Conservation (phyloP, 2,888 invertebrate genomes). For the Caenorhabditis imperialis region DNA sequence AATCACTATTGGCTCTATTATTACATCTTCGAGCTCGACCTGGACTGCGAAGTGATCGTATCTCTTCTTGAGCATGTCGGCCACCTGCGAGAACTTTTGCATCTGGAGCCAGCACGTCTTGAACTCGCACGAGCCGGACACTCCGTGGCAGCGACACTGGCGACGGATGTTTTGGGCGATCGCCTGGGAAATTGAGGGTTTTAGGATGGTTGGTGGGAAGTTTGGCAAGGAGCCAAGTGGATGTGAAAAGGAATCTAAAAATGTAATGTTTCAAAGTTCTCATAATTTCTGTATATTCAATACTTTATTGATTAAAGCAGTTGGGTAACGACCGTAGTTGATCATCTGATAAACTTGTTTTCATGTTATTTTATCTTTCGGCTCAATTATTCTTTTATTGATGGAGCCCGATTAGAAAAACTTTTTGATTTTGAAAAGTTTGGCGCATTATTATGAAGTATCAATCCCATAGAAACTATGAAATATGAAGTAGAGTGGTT, state of each 20-base stretch:
- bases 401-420: too few species aligned
- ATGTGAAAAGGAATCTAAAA: not conserved
- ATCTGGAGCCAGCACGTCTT: conserved; percentile 82
- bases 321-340: too few species aligned
- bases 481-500: too few species aligned
- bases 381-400: too few species aligned
- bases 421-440: too few species aligned
- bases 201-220: not conserved
- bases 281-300: too few species aligned
- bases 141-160: conserved; percentile 82
- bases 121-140: conserved; percentile 82
- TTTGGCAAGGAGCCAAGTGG: not conserved
- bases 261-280: not conserved
- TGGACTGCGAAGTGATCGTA: conserved; percentile 81
- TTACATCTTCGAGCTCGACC: conserved; percentile 65
- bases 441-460: too few species aligned
- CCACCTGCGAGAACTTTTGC: conserved; percentile 81
- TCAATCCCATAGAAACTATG: too few species aligned
- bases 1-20: conserved; percentile 8
- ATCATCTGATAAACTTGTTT: too few species aligned
- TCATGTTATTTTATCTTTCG: too few species aligned
- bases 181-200: conserved; percentile 46
- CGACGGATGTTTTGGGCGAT: conserved; percentile 80
- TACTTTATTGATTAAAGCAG: too few species aligned
- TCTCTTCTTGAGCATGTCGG: conserved; percentile 81